These are phyloP conservation scores for Chrysodeixis includens DNA, from an alignment of 2,888 invertebrate genomes.

Conservation along the genomic window DNA sequence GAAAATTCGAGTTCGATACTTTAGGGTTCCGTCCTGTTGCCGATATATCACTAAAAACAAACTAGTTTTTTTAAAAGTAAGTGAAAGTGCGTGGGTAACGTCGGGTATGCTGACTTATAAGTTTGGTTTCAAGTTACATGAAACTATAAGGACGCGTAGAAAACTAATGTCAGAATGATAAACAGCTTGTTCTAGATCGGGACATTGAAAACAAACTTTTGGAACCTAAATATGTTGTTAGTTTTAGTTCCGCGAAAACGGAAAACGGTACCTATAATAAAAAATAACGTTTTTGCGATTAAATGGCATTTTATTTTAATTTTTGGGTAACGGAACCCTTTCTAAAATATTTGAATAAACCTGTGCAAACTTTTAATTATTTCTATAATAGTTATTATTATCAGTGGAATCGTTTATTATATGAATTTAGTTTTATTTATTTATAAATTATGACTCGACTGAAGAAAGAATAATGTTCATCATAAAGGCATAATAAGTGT, in stretches of 20 bases:
- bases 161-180: constrained; percentile 3
- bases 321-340: constrained; percentile 33
- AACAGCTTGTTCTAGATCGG: background rate
- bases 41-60: background rate
- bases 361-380: background rate
- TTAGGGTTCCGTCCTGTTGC: constrained; percentile 16
- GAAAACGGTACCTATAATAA: too few species aligned
- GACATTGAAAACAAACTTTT: background rate
- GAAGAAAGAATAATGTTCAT: background rate
- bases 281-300: background rate
- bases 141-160: background rate
- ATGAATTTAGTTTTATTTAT: background rate
- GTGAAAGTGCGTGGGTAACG: constrained; percentile 16
- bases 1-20: constrained; percentile 40
- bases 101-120: background rate
- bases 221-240: background rate
- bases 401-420: constrained; percentile 1
- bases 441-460: background rate
- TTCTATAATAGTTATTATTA: background rate
- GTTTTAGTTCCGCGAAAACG: too few species aligned
- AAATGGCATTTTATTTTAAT: background rate
- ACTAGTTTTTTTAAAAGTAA: background rate
- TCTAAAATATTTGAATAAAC: background rate
- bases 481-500: constrained; percentile 31
- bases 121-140: background rate